Evolutionary conservation across 2,888 invertebrate genomes (phyloP).

Genomic region (Leptinotarsa rubiginosa): DNA sequence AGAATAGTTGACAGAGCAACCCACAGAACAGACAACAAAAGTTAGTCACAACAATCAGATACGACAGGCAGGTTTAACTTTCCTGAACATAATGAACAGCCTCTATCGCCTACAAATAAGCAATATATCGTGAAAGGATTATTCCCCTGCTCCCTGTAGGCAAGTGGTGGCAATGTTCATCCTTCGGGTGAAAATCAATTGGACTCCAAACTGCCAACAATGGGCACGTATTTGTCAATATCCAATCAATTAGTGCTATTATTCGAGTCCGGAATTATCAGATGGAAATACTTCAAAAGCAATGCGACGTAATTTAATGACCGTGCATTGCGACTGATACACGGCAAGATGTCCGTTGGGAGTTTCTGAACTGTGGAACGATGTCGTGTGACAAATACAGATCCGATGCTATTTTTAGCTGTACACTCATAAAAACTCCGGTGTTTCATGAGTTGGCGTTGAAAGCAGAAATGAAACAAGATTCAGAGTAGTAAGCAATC

Average conservation of each 20-base stretch:
- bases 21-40: no score
- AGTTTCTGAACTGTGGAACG: not conserved
- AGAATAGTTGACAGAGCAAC: no score
- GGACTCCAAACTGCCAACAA: not conserved
- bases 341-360: constrained; percentile 7
- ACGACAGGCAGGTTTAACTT: no score
- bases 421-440: constrained; percentile 6
- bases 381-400: not conserved
- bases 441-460: not conserved
- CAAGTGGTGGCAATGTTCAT: not conserved
- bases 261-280: constrained; percentile 14
- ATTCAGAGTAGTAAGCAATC: not conserved
- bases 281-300: constrained; percentile 16
- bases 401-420: constrained; percentile 7
- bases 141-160: no score
- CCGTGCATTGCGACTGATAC: constrained; percentile 2
- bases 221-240: constrained; percentile 15
- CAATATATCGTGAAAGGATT: no score
- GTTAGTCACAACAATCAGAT: no score
- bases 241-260: constrained; percentile 15
- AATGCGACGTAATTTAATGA: not conserved
- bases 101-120: no score
- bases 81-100: no score
- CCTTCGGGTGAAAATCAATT: constrained; percentile 1
- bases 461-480: not conserved